Evolutionary conservation across 2,113 vertebrate genomes (phyloP).

Genomic region (Egretta garzetta): DNA sequence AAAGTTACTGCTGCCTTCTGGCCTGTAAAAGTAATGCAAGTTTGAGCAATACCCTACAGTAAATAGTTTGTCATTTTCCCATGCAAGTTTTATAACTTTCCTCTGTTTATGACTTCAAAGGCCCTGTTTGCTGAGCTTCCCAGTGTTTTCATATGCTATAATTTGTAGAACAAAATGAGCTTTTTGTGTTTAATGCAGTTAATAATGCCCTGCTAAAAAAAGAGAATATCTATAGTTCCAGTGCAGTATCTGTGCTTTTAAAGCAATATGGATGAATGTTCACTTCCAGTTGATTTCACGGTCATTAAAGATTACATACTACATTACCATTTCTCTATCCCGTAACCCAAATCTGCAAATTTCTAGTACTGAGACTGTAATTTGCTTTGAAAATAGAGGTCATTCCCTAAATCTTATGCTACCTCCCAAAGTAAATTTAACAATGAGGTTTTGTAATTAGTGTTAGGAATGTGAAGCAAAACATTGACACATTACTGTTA

Average conservation of each 20-base stretch:
- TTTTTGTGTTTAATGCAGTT: conserved; percentile 18
- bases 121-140: background rate
- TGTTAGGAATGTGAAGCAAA: background rate
- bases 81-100: conserved; percentile 63
- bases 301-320: background rate
- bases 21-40: conserved; percentile 68
- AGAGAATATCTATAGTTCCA: background rate
- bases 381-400: background rate
- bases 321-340: background rate
- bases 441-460: background rate
- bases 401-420: background rate
- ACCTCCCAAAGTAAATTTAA: background rate
- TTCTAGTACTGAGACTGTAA: background rate
- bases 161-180: conserved; percentile 49
- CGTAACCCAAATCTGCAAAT: background rate
- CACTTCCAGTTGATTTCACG: background rate
- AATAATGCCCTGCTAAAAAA: background rate
- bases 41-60: conserved; percentile 41
- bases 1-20: conserved; percentile 70
- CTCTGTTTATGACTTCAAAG: conserved; percentile 67
- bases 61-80: conserved; percentile 70
- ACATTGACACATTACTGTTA: background rate
- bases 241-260: background rate
- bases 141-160: conserved; percentile 39
- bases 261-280: background rate